phyloP scores from a whole-genome alignment of 1,140 invertebrate species.

The Drosophila athabasca region DNA sequence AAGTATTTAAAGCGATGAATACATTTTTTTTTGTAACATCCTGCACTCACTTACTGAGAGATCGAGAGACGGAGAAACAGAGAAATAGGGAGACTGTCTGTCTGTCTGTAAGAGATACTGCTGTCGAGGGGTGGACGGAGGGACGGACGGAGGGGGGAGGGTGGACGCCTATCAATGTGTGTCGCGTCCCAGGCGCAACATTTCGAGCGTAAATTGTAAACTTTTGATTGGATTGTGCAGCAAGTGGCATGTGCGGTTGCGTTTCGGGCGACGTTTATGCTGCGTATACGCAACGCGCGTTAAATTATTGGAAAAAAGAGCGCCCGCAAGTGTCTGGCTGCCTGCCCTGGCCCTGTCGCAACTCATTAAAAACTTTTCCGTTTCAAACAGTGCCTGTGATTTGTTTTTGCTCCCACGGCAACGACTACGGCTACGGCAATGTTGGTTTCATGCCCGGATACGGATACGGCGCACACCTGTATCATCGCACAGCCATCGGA shows the following conservation, averaged over 20 bases:
- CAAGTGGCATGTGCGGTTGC: slow-evolving; percentile 64
- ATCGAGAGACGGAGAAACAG: neutral
- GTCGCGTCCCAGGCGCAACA: slow-evolving; percentile 59
- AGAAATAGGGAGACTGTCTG: too few species aligned
- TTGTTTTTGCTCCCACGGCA: slow-evolving; percentile 40
- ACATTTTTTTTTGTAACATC: slow-evolving; percentile 39
- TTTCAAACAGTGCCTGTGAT: slow-evolving; percentile 61
- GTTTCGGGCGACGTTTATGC: slow-evolving; percentile 44
- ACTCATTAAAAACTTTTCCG: slow-evolving; percentile 77
- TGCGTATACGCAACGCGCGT: slow-evolving; percentile 65
- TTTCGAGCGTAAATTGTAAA: slow-evolving; percentile 80
- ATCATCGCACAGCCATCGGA: neutral
- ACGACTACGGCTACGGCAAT: slow-evolving; percentile 11
- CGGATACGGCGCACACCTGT: slow-evolving; percentile 14
- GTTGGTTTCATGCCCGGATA: neutral
- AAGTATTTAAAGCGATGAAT: slow-evolving; percentile 51
- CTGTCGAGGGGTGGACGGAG: slow-evolving; percentile 13
- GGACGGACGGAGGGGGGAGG: too few species aligned
- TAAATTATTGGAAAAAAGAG: slow-evolving; percentile 66
- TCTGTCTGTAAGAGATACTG: neutral
- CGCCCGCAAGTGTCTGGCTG: slow-evolving; percentile 1
- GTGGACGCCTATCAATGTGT: slow-evolving; percentile 55
- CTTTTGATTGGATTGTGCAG: slow-evolving; percentile 80
- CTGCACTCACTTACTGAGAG: slow-evolving; percentile 13
- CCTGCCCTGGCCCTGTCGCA: slow-evolving; percentile 33